Evolutionary conservation across 2,888 invertebrate species (phyloP).

Genomic region (Hybos culiciformis): DNA sequence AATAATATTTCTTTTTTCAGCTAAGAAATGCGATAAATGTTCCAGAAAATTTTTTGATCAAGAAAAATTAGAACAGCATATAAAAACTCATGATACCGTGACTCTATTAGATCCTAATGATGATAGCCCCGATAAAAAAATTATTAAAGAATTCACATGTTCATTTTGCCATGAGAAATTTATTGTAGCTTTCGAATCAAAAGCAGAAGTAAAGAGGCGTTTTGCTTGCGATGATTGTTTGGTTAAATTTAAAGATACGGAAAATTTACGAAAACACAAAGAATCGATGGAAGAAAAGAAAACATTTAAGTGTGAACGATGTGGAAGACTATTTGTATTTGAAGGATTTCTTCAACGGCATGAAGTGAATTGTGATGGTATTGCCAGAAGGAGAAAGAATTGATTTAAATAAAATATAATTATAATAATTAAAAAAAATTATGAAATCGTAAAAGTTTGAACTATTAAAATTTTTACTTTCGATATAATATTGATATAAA

Average conservation of each 20-base stretch:
- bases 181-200: slow-evolving; percentile 33
- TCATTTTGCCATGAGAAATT: slow-evolving; percentile 31
- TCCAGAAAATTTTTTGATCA: slow-evolving; percentile 34
- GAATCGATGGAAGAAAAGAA: slow-evolving; percentile 30
- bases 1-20: too few species aligned
- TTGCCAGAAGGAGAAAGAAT: slow-evolving; percentile 31
- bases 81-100: slow-evolving; percentile 30
- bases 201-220: slow-evolving; percentile 32
- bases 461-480: too few species aligned
- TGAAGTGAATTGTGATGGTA: slow-evolving; percentile 32
- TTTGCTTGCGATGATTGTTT: slow-evolving; percentile 34
- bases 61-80: slow-evolving; percentile 26
- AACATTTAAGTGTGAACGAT: slow-evolving; percentile 30
- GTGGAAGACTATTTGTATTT: slow-evolving; percentile 33
- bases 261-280: slow-evolving; percentile 30
- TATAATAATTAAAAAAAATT: too few species aligned
- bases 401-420: too few species aligned
- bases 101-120: slow-evolving; percentile 7
- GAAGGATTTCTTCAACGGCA: slow-evolving; percentile 34
- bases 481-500: too few species aligned
- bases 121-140: slow-evolving; percentile 26
- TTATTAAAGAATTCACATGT: slow-evolving; percentile 32
- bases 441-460: too few species aligned
- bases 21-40: slow-evolving; percentile 30
- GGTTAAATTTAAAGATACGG: slow-evolving; percentile 33